Conservation (phyloP, 2,888 invertebrate species). For the Aquatica leii region DNA sequence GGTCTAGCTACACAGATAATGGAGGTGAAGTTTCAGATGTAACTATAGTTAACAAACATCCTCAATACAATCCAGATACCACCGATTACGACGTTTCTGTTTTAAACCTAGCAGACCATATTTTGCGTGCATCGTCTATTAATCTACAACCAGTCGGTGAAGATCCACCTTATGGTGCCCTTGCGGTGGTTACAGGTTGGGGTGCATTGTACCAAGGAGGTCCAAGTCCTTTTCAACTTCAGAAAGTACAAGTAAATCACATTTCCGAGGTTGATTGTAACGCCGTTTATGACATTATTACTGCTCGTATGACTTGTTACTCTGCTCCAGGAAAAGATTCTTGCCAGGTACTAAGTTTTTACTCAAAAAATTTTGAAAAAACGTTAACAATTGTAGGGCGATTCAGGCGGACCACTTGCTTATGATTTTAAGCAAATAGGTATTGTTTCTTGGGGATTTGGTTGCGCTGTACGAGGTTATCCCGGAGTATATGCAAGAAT, state of each 20-base stretch:
- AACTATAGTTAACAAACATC: too few species aligned
- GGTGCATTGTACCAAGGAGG: neutral
- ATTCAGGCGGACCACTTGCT: constrained; percentile 19
- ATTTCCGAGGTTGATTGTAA: neutral
- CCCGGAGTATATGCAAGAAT: too few species aligned
- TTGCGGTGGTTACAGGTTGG: constrained; percentile 18
- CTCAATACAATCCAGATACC: too few species aligned
- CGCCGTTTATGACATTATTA: too few species aligned
- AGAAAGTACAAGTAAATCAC: neutral
- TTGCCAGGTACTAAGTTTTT: constrained; percentile 12
- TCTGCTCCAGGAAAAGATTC: constrained; percentile 7
- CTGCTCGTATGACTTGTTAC: too few species aligned
- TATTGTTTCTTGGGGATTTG: constrained; percentile 19
- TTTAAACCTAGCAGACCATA: too few species aligned
- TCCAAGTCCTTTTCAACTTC: neutral
- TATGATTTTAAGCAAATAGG: constrained; percentile 6
- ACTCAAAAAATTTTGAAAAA: neutral
- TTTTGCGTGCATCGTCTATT: too few species aligned
- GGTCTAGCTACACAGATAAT: too few species aligned
- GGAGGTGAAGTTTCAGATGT: too few species aligned
- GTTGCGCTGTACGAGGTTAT: too few species aligned
- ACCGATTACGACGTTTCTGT: too few species aligned
- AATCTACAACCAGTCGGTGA: neutral
- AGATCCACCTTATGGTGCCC: neutral
- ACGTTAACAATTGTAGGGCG: constrained; percentile 8